These are phyloP conservation scores for Caenorhabditis panamensis DNA, from an alignment of 2,888 invertebrate genomes.

Conservation along the genomic window DNA sequence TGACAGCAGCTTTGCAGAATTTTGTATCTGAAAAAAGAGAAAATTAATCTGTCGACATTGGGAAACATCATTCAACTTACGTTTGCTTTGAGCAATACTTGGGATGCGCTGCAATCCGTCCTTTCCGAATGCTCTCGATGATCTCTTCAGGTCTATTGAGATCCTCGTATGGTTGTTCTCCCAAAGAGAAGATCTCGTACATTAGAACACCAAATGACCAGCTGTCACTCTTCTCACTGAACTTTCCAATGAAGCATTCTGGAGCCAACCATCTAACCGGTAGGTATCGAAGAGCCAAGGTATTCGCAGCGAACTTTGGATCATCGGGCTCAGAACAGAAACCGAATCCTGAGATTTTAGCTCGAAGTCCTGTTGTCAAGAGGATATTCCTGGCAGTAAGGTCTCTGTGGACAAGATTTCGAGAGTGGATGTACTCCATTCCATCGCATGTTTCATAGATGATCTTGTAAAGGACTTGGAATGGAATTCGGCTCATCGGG, in stretches of 20 bases:
- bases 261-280: slow-evolving; percentile 73
- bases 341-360: slow-evolving; percentile 73
- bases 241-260: slow-evolving; percentile 71
- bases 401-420: slow-evolving; percentile 72
- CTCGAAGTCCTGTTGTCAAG: slow-evolving; percentile 71
- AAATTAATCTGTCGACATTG: not conserved
- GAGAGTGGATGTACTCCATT: slow-evolving; percentile 71
- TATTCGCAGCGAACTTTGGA: slow-evolving; percentile 63
- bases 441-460: slow-evolving; percentile 71
- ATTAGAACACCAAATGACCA: slow-evolving; percentile 72
- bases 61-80: slow-evolving; percentile 49
- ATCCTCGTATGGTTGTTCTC: slow-evolving; percentile 70
- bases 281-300: slow-evolving; percentile 62
- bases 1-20: slow-evolving; percentile 71
- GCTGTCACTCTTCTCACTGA: slow-evolving; percentile 68
- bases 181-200: slow-evolving; percentile 71
- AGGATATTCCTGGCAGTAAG: slow-evolving; percentile 71
- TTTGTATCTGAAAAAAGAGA: slow-evolving; percentile 64
- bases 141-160: slow-evolving; percentile 67
- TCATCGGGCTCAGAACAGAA: slow-evolving; percentile 72
- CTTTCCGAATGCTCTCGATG: slow-evolving; percentile 64
- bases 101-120: slow-evolving; percentile 66
- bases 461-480: slow-evolving; percentile 65
- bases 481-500: slow-evolving; percentile 47
- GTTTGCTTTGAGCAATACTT: slow-evolving; percentile 70